phyloP scores from a whole-genome alignment of 2,888 invertebrate species.

The Rhingia rostrata region DNA sequence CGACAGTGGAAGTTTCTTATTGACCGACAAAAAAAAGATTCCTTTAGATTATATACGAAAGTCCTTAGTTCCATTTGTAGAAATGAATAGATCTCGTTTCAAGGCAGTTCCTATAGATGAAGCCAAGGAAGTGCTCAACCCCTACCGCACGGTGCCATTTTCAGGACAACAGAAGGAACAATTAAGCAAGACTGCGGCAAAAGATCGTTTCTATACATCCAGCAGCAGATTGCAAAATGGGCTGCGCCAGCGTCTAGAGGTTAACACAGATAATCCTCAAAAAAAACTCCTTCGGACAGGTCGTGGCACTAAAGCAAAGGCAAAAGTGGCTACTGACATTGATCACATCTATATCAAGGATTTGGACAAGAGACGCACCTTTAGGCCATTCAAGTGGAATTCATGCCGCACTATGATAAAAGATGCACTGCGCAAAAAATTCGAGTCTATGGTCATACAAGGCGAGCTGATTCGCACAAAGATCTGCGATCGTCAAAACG shows the following conservation, averaged over 20 bases:
- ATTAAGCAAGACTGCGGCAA: slow-evolving; percentile 76
- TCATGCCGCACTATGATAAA: slow-evolving; percentile 78
- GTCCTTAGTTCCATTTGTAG: slow-evolving; percentile 81
- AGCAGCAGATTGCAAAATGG: slow-evolving; percentile 79
- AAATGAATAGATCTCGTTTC: slow-evolving; percentile 80
- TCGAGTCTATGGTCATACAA: slow-evolving; percentile 80
- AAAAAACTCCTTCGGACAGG: slow-evolving; percentile 77
- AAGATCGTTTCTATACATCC: slow-evolving; percentile 81
- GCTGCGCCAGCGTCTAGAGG: slow-evolving; percentile 80
- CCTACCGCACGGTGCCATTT: slow-evolving; percentile 80
- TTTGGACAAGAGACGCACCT: slow-evolving; percentile 78
- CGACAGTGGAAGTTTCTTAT: slow-evolving; percentile 81
- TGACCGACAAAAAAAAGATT: slow-evolving; percentile 80
- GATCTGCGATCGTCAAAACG: slow-evolving; percentile 79
- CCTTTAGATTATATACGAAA: slow-evolving; percentile 81
- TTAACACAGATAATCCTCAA: slow-evolving; percentile 77
- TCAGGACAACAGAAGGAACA: slow-evolving; percentile 81
- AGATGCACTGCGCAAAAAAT: slow-evolving; percentile 80
- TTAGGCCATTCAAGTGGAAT: slow-evolving; percentile 80
- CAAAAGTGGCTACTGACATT: slow-evolving; percentile 80
- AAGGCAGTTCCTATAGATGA: slow-evolving; percentile 78
- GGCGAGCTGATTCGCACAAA: slow-evolving; percentile 80
- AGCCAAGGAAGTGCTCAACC: slow-evolving; percentile 78
- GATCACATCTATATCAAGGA: slow-evolving; percentile 82
- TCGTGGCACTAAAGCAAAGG: slow-evolving; percentile 76